Evolutionary conservation across 2,888 invertebrate species (phyloP), one percentile per base, ranked within the genome.

Genomic region (Xestobium rufovillosum): DNA sequence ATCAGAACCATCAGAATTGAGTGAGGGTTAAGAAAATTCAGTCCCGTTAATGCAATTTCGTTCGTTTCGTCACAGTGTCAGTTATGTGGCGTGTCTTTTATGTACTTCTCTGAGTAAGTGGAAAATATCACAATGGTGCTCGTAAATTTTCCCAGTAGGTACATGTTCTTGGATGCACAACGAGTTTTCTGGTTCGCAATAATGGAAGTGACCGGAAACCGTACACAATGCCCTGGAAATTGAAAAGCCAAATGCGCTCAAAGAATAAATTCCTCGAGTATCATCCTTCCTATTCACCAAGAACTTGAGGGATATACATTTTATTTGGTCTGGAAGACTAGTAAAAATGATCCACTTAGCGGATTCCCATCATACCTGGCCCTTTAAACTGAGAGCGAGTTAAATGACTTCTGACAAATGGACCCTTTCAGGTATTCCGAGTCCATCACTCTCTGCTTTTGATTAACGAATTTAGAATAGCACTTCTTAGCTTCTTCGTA

Each of bases 271-370:
- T 19, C 23, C 6, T n/a, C 6, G 23, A 19, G 23, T 19, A 8
- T 19, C 6, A 8, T 19, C 23, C 23, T n/a, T 6, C 23, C 23
- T 19, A 19, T 19, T 19, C 23, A 19, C 6, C n/a, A 8, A 19
- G 23, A 19, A 19, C 6, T 6, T 19, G 6, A 19, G 23, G 23
- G 23, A 34, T 39, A 43, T 42, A 44, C 36, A 43, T 44, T 46
- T 45, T 47, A 44, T 47, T 44, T 48, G 39, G 39, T 42, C 39
- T 36, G 38, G 41, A 37, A 39, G 33, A 34, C 41, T 43, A 48
- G 47, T 56, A 56, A 56, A 57, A 56, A 56, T 55, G 56, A 54
- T 54, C 55, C 56, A 55, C 55, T 56, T 54, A 56, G 49, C 45
- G 50, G 53, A 52, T 54, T 50, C 23, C 6, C 23, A 19, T 19